A percentile compares a stretch with the other conserved stretches of the same genome.
Evolutionary conservation across 2,888 invertebrate genomes (phyloP).

Genomic region (Limnephilus marmoratus): DNA sequence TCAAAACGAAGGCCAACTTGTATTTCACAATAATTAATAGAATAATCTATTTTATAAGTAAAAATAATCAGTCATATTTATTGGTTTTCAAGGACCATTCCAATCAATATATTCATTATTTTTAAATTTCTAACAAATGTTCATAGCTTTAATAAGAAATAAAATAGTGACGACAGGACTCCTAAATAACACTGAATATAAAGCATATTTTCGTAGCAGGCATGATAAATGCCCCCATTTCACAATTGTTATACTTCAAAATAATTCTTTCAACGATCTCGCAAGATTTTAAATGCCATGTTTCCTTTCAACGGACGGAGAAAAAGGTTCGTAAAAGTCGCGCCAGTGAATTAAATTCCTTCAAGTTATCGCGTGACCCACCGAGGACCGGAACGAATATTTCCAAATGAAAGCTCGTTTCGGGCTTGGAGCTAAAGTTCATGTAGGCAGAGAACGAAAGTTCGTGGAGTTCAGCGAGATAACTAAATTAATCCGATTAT

Average conservation of each 20-base stretch:
- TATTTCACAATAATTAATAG: no score
- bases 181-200: no score
- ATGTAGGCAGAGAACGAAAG: constrained; percentile 14
- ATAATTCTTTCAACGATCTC: background rate
- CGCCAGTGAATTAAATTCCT: background rate
- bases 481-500: constrained; percentile 63
- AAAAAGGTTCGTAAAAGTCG: background rate
- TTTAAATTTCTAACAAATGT: background rate
- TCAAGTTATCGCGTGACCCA: background rate
- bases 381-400: constrained; percentile 17
- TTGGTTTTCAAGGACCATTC: background rate
- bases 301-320: background rate
- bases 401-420: constrained; percentile 38
- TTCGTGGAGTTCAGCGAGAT: constrained; percentile 26
- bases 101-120: background rate
- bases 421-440: background rate
- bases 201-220: no score
- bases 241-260: background rate
- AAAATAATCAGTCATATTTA: background rate
- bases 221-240: no score
- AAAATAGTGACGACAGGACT: background rate
- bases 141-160: background rate
- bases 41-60: no score
- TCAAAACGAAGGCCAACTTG: no score
- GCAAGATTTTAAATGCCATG: background rate